A percentile compares a stretch with the other conserved stretches of the same genome.
phyloP scores from a whole-genome alignment of 2,888 invertebrate species.

The Hypercompe scribonia region DNA sequence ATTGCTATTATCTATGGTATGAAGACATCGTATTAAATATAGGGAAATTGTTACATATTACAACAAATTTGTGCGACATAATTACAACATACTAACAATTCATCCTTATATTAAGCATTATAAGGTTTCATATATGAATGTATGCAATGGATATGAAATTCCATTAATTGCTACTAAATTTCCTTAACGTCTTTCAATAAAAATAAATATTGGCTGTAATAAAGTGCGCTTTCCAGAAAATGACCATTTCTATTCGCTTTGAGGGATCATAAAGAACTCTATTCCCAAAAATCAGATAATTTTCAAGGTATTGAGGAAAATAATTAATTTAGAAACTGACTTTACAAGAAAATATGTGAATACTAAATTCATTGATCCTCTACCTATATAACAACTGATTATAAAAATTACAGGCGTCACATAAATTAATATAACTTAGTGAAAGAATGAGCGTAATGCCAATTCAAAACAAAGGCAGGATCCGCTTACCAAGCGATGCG shows the following conservation, averaged over 20 bases:
- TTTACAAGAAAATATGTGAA: neutral
- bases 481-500: neutral
- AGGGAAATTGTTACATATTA: constrained; percentile 44
- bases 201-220: neutral
- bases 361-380: neutral
- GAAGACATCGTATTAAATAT: constrained; percentile 55
- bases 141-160: constrained; percentile 43
- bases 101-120: constrained; percentile 29
- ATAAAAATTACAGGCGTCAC: neutral
- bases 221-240: neutral
- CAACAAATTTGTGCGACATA: constrained; percentile 54
- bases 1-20: constrained; percentile 79
- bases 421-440: neutral
- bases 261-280: neutral
- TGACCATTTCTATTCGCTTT: neutral
- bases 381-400: too few species aligned
- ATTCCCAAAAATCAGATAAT: neutral
- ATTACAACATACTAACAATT: constrained; percentile 38
- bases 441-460: neutral
- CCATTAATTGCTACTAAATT: neutral
- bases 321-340: neutral
- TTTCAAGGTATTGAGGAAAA: too few species aligned
- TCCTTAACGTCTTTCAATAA: neutral
- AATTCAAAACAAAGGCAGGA: neutral
- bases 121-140: constrained; percentile 30